A percentile compares a stretch with the other conserved stretches of the same genome.
Evolutionary conservation across 2,888 invertebrate species (phyloP).

Genomic region (Therioaphis trifolii): DNA sequence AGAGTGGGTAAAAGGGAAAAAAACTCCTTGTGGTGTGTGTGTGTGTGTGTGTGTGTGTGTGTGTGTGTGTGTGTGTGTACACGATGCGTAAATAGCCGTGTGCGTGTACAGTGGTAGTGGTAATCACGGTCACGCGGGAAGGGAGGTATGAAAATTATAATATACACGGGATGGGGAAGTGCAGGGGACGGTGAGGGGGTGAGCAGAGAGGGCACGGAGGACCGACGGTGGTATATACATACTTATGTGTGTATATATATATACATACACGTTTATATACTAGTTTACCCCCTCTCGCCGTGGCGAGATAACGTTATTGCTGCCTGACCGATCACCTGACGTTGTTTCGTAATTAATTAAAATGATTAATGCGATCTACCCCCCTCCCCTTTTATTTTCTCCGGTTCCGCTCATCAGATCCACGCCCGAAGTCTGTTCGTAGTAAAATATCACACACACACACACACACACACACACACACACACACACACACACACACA

Average conservation of each 20-base stretch:
- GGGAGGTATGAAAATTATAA: not conserved
- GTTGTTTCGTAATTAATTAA: conserved; percentile 58
- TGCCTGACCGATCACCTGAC: conserved; percentile 56
- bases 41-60: not conserved
- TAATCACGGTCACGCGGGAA: not conserved
- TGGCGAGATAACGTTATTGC: conserved; percentile 53
- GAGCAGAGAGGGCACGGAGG: not conserved
- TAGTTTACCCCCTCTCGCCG: not conserved
- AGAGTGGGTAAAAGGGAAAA: not conserved
- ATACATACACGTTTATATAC: not conserved
- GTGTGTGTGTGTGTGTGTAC: too few relatives aligned
- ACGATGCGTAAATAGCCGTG: too few relatives aligned
- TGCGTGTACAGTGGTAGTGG: not conserved
- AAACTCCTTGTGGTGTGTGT: not conserved
- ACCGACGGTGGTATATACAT: not conserved
- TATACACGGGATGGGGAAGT: not conserved
- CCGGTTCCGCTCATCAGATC: too few relatives aligned
- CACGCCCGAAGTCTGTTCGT: not conserved
- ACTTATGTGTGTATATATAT: too few relatives aligned
- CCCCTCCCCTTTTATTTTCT: not conserved
- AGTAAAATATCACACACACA: too few relatives aligned
- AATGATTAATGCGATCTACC: conserved; percentile 51
- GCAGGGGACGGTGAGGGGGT: not conserved
- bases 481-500: too few relatives aligned
- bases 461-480: too few relatives aligned